phyloP scores from a whole-genome alignment of 2,797 vertebrate species.

The Tangara arthus region DNA sequence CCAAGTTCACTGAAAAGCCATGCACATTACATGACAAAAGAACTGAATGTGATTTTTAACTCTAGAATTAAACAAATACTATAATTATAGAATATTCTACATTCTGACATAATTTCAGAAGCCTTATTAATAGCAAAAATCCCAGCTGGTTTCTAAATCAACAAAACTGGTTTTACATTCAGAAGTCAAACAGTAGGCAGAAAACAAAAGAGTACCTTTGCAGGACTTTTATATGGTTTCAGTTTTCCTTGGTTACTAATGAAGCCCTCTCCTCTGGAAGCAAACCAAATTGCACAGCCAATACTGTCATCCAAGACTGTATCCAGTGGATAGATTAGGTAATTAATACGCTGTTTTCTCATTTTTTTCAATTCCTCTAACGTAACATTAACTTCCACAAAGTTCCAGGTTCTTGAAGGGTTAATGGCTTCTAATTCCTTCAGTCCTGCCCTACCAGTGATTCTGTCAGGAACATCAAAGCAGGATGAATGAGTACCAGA shows the following conservation, averaged over 20 bases:
- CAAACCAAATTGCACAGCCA: slow-evolving; percentile 97
- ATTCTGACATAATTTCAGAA: background rate
- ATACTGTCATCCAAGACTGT: slow-evolving; percentile 96
- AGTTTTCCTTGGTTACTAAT: slow-evolving; percentile 56
- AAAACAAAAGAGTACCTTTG: slow-evolving; percentile 81
- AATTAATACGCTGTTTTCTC: slow-evolving; percentile 77
- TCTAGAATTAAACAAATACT: background rate
- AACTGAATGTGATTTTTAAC: background rate
- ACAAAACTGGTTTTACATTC: background rate
- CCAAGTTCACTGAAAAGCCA: background rate
- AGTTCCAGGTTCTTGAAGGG: slow-evolving; percentile 88
- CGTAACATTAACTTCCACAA: slow-evolving; percentile 90
- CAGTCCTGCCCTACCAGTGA: slow-evolving; percentile 86
- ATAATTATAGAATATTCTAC: background rate
- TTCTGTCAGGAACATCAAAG: slow-evolving; percentile 88
- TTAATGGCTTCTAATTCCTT: slow-evolving; percentile 81
- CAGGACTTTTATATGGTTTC: slow-evolving; percentile 79
- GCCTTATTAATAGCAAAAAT: background rate
- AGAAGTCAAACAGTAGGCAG: background rate
- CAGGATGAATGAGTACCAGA: background rate
- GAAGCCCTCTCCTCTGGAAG: slow-evolving; percentile 84
- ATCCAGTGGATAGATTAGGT: slow-evolving; percentile 86
- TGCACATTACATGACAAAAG: background rate
- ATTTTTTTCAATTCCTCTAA: slow-evolving; percentile 83
- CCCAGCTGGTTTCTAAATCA: background rate